Base-by-base conservation (phyloP, 1,140 invertebrate genomes). In the Drosophila cardini region DNA sequence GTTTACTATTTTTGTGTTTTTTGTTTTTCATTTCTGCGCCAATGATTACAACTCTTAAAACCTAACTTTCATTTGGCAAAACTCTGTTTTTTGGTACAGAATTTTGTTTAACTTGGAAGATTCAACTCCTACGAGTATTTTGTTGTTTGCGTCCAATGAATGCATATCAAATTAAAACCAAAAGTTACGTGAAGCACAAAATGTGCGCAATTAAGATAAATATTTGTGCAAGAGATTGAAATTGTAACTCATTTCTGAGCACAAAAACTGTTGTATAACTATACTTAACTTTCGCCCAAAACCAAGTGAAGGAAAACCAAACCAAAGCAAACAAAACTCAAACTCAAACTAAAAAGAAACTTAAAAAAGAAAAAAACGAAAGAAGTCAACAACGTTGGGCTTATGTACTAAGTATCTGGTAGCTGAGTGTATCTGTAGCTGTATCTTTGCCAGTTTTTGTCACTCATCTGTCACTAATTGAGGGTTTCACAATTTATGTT, bases 141-240 rank as follows among this genome's bases (percentile, higher is more conserved):
- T 26, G 21, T 26, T 26, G 21, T 26, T 26, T 50, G 21, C n/a
- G 38, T 40, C 11, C 26, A 30, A 7, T 50, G 48, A 50, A 52
- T 52, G 48, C 32, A 55, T 55, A 16, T 18, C 9, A 55, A 55
- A 36, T 55, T 13, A 48, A 32, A 58, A 48, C 15, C 16, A n/a
- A 63, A 63, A 64, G 21, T 53, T 36, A 65, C 52, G 30, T 65
- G 40, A 43, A 32, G 50, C 38, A 53, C 40, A 55, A 55, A 55
- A 55, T 55, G 52, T 55, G 52, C 32, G 62, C 62, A 65, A 65
- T 65, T 65, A 65, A 65, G 55, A 56, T 65, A 56, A 65, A 55
- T 65, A 63, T 63, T 65, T 65, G 50, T 65, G 62, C 50, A 65
- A 55, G 50, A 65, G 62, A 65, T 65, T 53, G 61, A 64, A 52